Conservation (phyloP, 2,888 invertebrate genomes). For the Nemotelus pantherinus region DNA sequence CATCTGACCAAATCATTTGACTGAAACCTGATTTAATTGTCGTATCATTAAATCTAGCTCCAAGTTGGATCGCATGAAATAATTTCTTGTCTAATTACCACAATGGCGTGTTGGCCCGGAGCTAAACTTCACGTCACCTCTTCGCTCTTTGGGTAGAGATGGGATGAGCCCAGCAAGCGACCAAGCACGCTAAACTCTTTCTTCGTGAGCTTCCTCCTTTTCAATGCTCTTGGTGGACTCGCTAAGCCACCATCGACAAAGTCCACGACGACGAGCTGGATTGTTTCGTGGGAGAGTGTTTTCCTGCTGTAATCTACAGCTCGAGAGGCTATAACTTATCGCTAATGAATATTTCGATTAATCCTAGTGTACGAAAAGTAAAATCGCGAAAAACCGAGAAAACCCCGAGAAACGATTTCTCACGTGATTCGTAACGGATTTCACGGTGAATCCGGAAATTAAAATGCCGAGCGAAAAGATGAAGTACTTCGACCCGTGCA, state of each 20-base stretch:
- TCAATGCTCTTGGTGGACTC: too few relatives aligned
- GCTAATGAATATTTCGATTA: constrained; percentile 40
- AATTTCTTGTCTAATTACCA: constrained; percentile 37
- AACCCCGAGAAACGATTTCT: constrained; percentile 34
- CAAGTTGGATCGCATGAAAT: constrained; percentile 20
- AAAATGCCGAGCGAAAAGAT: constrained; percentile 38
- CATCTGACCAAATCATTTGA: constrained; percentile 33
- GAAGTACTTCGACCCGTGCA: constrained; percentile 11
- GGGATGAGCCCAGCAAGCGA: not conserved
- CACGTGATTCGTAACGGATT: constrained; percentile 30
- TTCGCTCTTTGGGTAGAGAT: not conserved
- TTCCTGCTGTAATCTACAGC: constrained; percentile 2
- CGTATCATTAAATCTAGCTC: constrained; percentile 8
- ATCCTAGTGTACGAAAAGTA: not conserved
- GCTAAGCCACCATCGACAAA: not conserved
- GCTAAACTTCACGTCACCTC: not conserved
- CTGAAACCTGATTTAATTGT: constrained; percentile 30
- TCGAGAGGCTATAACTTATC: constrained; percentile 33
- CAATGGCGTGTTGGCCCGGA: not conserved
- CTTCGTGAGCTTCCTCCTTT: not conserved
- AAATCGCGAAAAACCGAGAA: not conserved
- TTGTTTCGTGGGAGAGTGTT: not conserved
- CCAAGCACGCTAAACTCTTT: not conserved
- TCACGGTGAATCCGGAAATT: constrained; percentile 32
- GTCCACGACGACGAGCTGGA: not conserved